Percentiles rank a stretch among this genome's conserved stretches.
These are phyloP conservation scores for Heptranchias perlo DNA, from an alignment of 2,113 vertebrate genomes.

Conservation along the genomic window DNA sequence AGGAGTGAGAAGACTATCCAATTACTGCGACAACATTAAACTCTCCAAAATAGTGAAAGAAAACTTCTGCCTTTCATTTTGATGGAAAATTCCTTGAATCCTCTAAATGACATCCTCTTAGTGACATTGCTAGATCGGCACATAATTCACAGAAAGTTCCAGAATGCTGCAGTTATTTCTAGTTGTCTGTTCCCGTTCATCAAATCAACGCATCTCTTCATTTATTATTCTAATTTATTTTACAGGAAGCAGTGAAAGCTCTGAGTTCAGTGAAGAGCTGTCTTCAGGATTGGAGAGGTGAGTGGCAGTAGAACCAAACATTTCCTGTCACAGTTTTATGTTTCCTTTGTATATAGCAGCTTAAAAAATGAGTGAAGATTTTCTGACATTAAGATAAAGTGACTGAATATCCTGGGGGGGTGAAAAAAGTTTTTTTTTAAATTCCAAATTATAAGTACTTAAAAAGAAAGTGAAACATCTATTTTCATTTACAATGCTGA, in stretches of 20 bases:
- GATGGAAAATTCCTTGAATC: neutral
- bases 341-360: neutral
- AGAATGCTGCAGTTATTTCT: neutral
- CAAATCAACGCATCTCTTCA: neutral
- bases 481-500: neutral
- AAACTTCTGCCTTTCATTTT: neutral
- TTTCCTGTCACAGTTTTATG: neutral
- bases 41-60: neutral
- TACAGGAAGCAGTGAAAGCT: conserved; percentile 91
- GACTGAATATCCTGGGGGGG: neutral
- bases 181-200: neutral
- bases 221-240: conserved; percentile 39
- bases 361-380: neutral
- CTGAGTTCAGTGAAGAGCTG: conserved; percentile 83
- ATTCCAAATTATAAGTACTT: neutral
- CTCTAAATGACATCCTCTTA: neutral
- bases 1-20: neutral
- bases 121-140: neutral
- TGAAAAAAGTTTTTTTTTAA: neutral
- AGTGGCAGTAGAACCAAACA: conserved; percentile 50
- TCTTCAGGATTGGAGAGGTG: conserved; percentile 84
- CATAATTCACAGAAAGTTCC: neutral
- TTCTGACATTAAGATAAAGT: neutral
- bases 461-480: neutral
- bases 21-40: neutral